Base-by-base conservation (phyloP, 2,113 vertebrate species). In the Saiga tatarica region DNA sequence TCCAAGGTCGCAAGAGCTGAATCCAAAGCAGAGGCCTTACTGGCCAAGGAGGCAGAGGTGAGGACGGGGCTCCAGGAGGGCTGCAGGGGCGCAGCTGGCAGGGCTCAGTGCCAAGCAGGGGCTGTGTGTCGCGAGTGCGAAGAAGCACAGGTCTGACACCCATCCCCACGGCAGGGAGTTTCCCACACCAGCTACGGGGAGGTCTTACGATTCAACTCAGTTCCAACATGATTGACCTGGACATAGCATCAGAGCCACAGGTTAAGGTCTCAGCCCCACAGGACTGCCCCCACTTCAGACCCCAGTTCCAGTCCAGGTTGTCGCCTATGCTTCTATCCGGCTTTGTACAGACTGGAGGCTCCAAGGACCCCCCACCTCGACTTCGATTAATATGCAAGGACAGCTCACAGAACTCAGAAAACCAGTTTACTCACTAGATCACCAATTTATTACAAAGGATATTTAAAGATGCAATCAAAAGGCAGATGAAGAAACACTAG, bases 121-220 rank as follows among this genome's bases (percentile, higher is more conserved):
- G 23, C 64, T 14, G 5, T 0, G 2, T 1, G n/a, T 42, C 5
- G 1, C 1, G 1, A 36, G 33, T 47, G 50, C 13, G 1, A 15
- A 42, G 47, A 25, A 16, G 21, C 16, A 1, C 0, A 3, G 19
- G 33, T 5, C 78, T 17, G 60, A 25, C 25, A 7, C 50, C 30
- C 13, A 7, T 0, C 19, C 64, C 53, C 16, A 3, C 2, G 7
- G 2, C 7, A 23, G n/a, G n/a, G 62, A 36, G 10, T 1, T 12
- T 2, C 50, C 28, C 21, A 9, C 52, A 3, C 33, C 52, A 39
- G 92, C 52, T 5, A 5, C 30, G 5, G 7, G 39, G 52, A 3
- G 7, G 11, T 16, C 64, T 8, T 12, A 13, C 28, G 3, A 1
- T 7, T 1, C 13, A 17, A 2, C n/a, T 33, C 60, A 17, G 0